Conservation (phyloP, 2,797 vertebrate species). For the Oreochromis mossambicus region DNA sequence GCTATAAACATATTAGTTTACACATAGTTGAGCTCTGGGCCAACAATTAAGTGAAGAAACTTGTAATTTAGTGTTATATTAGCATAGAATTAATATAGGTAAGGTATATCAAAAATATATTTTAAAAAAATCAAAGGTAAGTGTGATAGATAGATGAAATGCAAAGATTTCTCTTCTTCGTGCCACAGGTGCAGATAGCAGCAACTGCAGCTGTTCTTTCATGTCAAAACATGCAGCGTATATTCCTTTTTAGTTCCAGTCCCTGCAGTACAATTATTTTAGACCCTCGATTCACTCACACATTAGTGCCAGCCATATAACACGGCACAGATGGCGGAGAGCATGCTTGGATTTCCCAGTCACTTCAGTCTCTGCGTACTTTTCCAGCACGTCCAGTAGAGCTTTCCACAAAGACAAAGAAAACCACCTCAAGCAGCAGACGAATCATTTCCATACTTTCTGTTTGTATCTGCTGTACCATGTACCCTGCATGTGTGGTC, state of each 20-base stretch:
- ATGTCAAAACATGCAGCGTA: constrained; percentile 53
- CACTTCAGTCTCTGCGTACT: constrained; percentile 16
- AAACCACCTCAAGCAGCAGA: constrained; percentile 6
- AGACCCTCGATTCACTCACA: constrained; percentile 21
- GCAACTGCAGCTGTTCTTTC: constrained; percentile 49
- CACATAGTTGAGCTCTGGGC: neutral
- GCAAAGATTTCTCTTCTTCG: neutral
- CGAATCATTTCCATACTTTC: constrained; percentile 30
- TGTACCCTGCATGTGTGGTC: constrained; percentile 38
- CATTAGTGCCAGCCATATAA: neutral
- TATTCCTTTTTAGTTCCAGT: constrained; percentile 16
- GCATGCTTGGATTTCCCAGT: constrained; percentile 40
- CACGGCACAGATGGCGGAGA: constrained; percentile 36
- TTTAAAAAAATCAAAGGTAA: neutral
- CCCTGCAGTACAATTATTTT: constrained; percentile 10
- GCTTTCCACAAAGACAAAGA: constrained; percentile 15
- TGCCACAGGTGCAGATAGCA: constrained; percentile 15
- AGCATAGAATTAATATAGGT: neutral
- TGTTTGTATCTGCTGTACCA: constrained; percentile 16
- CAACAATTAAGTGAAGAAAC: neutral
- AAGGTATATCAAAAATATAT: neutral
- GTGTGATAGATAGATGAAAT: neutral
- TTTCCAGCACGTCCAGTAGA: constrained; percentile 22
- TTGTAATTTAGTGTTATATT: neutral
- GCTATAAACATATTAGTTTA: neutral